Percentiles rank a stretch among this genome's conserved stretches.
Conservation (phyloP, 2,113 vertebrate genomes). For the Meles meles region DNA sequence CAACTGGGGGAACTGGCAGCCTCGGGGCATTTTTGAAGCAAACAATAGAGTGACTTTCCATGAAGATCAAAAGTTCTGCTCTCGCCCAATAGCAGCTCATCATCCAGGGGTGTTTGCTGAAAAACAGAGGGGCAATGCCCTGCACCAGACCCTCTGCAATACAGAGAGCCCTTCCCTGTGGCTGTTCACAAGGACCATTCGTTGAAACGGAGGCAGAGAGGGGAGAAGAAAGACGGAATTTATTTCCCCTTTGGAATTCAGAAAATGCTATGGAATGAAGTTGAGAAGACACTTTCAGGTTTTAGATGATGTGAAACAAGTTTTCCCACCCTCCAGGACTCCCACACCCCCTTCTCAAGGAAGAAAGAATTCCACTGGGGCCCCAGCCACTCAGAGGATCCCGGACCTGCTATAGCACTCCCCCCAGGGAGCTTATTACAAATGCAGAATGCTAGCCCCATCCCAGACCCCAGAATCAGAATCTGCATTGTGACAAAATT, state of each 20-base stretch:
- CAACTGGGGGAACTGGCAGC: conserved; percentile 72
- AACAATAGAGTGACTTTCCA: conserved; percentile 76
- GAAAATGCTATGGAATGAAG: neutral
- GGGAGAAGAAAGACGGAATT: neutral
- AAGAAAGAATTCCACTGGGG: neutral
- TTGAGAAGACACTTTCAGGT: neutral
- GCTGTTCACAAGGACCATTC: neutral
- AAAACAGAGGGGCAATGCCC: conserved; percentile 46
- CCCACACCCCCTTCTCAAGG: neutral
- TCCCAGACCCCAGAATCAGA: neutral
- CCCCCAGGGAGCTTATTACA: neutral
- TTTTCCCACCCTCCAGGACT: neutral
- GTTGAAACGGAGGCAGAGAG: neutral
- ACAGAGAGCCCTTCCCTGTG: neutral
- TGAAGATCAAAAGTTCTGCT: conserved; percentile 70
- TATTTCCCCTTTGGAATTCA: neutral
- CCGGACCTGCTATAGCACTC: neutral
- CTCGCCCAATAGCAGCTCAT: conserved; percentile 47
- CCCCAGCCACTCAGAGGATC: neutral
- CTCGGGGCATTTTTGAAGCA: conserved; percentile 75
- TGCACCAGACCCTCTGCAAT: neutral
- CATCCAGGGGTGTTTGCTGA: conserved; percentile 66
- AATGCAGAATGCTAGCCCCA: neutral
- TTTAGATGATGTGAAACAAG: neutral
- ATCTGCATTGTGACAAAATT: neutral